phyloP scores from a whole-genome alignment of 2,888 invertebrate genomes.

The Eudemis profundana region DNA sequence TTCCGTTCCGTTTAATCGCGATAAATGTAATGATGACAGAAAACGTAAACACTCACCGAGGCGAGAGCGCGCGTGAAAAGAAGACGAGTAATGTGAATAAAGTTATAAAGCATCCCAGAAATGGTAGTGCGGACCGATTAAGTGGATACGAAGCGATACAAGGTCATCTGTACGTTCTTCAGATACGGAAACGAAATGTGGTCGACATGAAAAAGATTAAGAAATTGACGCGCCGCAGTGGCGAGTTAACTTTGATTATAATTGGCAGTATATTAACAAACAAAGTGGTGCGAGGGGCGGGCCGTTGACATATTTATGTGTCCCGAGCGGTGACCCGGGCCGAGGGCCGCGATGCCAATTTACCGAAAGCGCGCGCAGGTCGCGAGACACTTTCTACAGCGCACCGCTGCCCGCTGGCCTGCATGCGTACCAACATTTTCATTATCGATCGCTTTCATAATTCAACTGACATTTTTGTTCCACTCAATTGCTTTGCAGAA shows the following conservation, averaged over 20 bases:
- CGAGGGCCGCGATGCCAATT: constrained; percentile 67
- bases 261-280: constrained; percentile 81
- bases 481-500: constrained; percentile 71
- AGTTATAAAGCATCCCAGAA: constrained; percentile 50
- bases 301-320: constrained; percentile 80
- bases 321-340: constrained; percentile 74
- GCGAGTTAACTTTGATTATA: constrained; percentile 74
- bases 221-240: constrained; percentile 73
- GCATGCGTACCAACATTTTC: constrained; percentile 77
- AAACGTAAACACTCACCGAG: constrained; percentile 44
- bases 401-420: constrained; percentile 50
- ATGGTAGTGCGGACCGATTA: constrained; percentile 47
- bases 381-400: constrained; percentile 82
- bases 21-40: constrained; percentile 43
- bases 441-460: constrained; percentile 83
- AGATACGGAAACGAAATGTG: constrained; percentile 61
- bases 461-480: constrained; percentile 82
- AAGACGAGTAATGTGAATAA: constrained; percentile 45
- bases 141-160: constrained; percentile 41
- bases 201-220: constrained; percentile 70
- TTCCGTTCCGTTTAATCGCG: constrained; percentile 37
- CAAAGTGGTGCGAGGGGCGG: constrained; percentile 79
- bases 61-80: constrained; percentile 44
- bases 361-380: constrained; percentile 78
- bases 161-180: constrained; percentile 42